phyloP scores from a whole-genome alignment of 2,797 vertebrate species.

The Mormyrus hasselquistii region DNA sequence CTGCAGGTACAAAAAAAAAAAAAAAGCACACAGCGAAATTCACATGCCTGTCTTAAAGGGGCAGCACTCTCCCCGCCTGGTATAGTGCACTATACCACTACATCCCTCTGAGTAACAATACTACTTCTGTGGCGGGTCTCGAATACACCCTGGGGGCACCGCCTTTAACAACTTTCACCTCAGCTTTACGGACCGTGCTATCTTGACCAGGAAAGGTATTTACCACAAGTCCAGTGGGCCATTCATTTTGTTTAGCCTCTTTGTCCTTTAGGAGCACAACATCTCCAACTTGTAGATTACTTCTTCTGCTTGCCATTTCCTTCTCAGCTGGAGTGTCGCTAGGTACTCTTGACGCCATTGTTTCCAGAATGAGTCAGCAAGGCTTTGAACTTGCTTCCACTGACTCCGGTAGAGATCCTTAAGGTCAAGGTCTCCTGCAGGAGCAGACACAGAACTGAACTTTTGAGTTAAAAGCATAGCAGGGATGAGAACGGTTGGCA shows the following conservation, averaged over 20 bases:
- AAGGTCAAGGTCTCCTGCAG: too few relatives aligned
- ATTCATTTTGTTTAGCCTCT: not conserved
- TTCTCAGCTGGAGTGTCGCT: not conserved
- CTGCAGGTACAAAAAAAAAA: too few relatives aligned
- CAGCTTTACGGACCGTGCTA: not conserved
- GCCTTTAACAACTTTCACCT: not conserved
- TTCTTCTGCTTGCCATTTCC: not conserved
- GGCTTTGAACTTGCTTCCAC: too few relatives aligned
- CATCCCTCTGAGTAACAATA: not conserved
- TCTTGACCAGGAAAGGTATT: not conserved
- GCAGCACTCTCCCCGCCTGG: not conserved
- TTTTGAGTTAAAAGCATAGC: too few relatives aligned
- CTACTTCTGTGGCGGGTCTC: not conserved
- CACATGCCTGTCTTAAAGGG: too few relatives aligned
- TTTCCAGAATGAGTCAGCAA: not conserved
- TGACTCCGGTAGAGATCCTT: too few relatives aligned
- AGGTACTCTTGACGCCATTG: not conserved
- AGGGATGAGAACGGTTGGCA: too few relatives aligned
- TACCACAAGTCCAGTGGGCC: not conserved
- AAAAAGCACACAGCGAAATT: too few relatives aligned
- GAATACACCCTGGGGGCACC: not conserved
- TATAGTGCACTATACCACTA: not conserved
- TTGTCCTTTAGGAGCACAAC: conserved; percentile 13
- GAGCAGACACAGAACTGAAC: too few relatives aligned
- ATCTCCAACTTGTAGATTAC: conserved; percentile 12